phyloP scores from a whole-genome alignment of 2,113 vertebrate genomes.

The Thunnus maccoyii region DNA sequence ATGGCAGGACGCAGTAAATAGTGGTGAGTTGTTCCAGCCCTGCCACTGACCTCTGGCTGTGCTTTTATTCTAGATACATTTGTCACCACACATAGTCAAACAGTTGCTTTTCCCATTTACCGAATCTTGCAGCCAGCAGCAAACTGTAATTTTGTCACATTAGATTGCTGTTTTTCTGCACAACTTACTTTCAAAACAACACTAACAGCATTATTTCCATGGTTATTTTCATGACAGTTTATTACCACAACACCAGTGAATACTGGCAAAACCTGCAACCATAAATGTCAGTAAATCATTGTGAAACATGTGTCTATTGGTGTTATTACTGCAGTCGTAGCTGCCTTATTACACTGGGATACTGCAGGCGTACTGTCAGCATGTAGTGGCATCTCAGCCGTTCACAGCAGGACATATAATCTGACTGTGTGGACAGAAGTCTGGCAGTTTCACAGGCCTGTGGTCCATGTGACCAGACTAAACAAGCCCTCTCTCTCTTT shows the following conservation, averaged over 20 bases:
- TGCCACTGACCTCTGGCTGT: conserved; percentile 59
- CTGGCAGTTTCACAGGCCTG: conserved; percentile 68
- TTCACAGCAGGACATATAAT: conserved; percentile 71
- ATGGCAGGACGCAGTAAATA: conserved; percentile 49
- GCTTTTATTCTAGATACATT: conserved; percentile 54
- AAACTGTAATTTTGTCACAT: conserved; percentile 26
- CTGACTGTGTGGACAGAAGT: conserved; percentile 70
- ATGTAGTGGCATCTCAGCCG: conserved; percentile 50
- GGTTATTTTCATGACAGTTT: background rate
- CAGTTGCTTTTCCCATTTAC: conserved; percentile 25
- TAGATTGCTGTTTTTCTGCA: conserved; percentile 30
- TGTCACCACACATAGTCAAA: conserved; percentile 49
- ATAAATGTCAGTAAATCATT: conserved; percentile 4
- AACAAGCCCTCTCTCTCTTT: conserved; percentile 74
- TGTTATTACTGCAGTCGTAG: conserved; percentile 33
- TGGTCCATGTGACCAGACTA: conserved; percentile 85
- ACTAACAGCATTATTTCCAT: conserved; percentile 2
- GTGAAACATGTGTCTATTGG: conserved; percentile 25
- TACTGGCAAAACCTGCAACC: conserved; percentile 28
- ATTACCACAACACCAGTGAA: conserved; percentile 5
- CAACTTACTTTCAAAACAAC: conserved; percentile 39
- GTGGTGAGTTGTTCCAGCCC: conserved; percentile 50
- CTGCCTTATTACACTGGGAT: conserved; percentile 47
- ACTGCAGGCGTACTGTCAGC: conserved; percentile 45
- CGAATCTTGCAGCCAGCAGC: background rate